phyloP scores from a whole-genome alignment of 2,888 invertebrate species.

The Lasioglossum morio region DNA sequence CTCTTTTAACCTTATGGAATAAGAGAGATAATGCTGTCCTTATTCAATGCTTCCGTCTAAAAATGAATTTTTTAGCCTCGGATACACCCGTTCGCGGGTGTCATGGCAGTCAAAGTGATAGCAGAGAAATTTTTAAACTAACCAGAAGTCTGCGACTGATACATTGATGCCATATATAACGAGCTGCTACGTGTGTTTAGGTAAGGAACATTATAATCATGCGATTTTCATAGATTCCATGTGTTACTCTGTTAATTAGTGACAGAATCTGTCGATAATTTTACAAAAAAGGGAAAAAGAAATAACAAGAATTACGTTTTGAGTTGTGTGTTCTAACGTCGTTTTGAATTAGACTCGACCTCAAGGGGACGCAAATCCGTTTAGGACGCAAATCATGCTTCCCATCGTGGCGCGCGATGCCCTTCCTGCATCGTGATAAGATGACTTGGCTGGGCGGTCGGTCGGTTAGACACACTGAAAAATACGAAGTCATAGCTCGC shows the following conservation, averaged over 20 bases:
- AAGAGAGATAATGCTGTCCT: neutral
- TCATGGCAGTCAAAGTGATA: constrained; percentile 16
- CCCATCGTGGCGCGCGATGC: constrained; percentile 28
- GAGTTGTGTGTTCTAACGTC: constrained; percentile 33
- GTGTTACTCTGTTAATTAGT: neutral
- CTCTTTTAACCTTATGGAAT: constrained; percentile 7
- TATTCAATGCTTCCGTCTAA: constrained; percentile 14
- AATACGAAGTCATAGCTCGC: neutral
- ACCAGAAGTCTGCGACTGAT: constrained; percentile 34
- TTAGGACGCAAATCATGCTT: constrained; percentile 33
- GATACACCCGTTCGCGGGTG: neutral
- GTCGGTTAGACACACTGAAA: neutral
- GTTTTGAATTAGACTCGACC: constrained; percentile 49
- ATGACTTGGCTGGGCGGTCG: constrained; percentile 32
- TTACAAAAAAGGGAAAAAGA: neutral
- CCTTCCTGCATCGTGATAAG: constrained; percentile 46
- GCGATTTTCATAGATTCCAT: constrained; percentile 16
- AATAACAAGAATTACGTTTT: constrained; percentile 11
- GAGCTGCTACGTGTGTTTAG: constrained; percentile 47
- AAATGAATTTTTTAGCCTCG: constrained; percentile 10
- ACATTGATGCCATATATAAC: constrained; percentile 20
- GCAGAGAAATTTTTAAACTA: constrained; percentile 35
- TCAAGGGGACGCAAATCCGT: constrained; percentile 32
- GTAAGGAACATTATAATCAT: constrained; percentile 51
- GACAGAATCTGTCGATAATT: neutral